These are phyloP conservation scores for Trogon melanurus DNA, from an alignment of 2,113 vertebrate species.

Conservation along the genomic window DNA sequence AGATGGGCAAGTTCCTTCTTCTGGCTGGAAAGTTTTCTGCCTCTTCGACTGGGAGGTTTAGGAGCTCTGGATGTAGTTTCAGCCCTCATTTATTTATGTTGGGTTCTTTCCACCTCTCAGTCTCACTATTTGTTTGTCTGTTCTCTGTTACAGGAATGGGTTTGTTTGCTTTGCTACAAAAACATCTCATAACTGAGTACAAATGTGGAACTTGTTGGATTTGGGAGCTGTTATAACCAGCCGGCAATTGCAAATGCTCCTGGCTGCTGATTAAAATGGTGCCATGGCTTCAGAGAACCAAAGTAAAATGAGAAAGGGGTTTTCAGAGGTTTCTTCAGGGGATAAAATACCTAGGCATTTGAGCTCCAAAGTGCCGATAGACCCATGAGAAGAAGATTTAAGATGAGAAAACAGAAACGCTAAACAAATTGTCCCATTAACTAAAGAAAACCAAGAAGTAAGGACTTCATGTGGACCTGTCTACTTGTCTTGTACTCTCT, in stretches of 20 bases:
- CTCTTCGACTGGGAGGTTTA: neutral
- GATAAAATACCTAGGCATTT: neutral
- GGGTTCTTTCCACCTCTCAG: neutral
- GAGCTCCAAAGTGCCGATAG: neutral
- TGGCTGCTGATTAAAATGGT: neutral
- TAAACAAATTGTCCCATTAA: neutral
- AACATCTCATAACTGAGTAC: neutral
- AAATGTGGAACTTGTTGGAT: neutral
- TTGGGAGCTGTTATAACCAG: neutral
- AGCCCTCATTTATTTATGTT: slow-evolving; percentile 26
- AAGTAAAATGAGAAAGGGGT: neutral
- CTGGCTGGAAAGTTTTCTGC: neutral
- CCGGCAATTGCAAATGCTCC: rapidly evolving
- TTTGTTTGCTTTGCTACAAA: slow-evolving; percentile 37
- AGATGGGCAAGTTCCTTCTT: neutral
- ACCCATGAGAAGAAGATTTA: neutral
- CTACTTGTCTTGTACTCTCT: neutral
- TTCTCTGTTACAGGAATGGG: neutral
- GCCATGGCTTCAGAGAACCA: neutral
- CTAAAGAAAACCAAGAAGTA: neutral
- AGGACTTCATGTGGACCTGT: neutral
- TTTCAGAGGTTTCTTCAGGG: neutral
- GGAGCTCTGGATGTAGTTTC: neutral
- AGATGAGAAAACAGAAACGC: neutral
- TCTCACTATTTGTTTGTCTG: neutral